Base-by-base conservation (phyloP, 2,797 vertebrate genomes). In the Thunnus albacares region DNA sequence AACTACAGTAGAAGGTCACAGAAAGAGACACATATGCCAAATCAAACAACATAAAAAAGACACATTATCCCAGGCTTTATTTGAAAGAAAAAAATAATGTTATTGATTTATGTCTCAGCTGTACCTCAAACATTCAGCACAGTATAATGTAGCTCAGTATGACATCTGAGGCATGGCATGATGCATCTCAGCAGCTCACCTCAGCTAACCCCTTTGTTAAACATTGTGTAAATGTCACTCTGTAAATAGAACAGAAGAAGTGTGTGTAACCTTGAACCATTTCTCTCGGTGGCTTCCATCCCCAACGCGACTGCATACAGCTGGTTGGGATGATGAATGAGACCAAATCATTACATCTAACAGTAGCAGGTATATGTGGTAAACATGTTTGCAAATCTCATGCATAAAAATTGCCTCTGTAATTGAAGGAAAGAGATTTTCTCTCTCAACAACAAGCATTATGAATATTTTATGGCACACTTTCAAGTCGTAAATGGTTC, bases 391-490 rank as follows among this genome's bases (percentile, higher is more conserved):
- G 83, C 81, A 82, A 85, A 94, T 77, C 80, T 85, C 59, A 87
- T 90, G 89, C 91, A 94, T 92, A 91, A 87, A 92, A 83, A 86
- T 83, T 35, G 74, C 85, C 71, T 72, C 80, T 62, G 83, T 94
- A 92, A 95, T 88, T 92, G 84, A 88, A 49, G 81, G 75, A 24
- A 77, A 77, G 79, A 79, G 51, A 84, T 87, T 89, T 90, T 79
- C 81, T 67, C 70, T 79, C 81, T 70, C 87, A 85, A 85, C 84
- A 89, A 87, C 84, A 83, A 81, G 73, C 62, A 89, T 89, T 83
- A 85, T 93, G 88, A 91, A 94, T 95, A 93, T 93, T 94, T 93
- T 84, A 94, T 89, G 82, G 71, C 53, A 66, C 72, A 82, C 84
- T 89, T 93, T 92, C 75, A 90, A 90, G 73, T 84, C 69, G 47